Evolutionary conservation across 2,888 invertebrate genomes (phyloP).

Genomic region (Polyommatus icarus): DNA sequence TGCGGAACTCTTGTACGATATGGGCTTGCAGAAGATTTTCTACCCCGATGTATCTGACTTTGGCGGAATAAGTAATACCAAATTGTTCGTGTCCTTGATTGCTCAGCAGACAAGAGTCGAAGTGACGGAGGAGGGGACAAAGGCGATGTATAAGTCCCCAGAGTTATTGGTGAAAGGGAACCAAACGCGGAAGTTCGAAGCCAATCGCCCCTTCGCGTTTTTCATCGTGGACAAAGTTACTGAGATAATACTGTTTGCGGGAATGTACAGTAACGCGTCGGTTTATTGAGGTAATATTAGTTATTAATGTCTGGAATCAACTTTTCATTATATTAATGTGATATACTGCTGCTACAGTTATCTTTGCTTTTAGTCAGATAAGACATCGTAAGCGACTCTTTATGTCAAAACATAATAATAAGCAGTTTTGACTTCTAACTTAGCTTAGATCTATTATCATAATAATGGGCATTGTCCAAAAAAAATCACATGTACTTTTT

Average conservation of each 20-base stretch:
- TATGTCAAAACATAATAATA: not conserved
- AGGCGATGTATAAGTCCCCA: conserved; percentile 42
- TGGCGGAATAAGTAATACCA: conserved; percentile 53
- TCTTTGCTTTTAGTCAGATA: not conserved
- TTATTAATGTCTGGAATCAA: not conserved
- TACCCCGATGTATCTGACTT: conserved; percentile 54
- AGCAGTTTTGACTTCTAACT: not conserved
- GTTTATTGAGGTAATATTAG: conserved; percentile 42
- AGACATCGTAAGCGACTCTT: no score
- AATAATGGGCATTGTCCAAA: no score
- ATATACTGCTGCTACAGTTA: not conserved
- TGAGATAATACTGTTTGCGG: conserved; percentile 61
- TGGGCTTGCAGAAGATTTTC: conserved; percentile 63
- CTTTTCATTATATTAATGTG: not conserved
- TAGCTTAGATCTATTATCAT: not conserved
- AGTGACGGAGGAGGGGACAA: conserved; percentile 56
- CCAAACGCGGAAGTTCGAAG: conserved; percentile 48
- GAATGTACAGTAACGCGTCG: conserved; percentile 55
- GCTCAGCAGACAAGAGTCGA: conserved; percentile 56
- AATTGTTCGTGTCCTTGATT: conserved; percentile 56
- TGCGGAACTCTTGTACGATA: conserved; percentile 59
- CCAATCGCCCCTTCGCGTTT: conserved; percentile 58
- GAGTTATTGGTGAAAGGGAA: conserved; percentile 46
- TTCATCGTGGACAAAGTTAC: conserved; percentile 57
- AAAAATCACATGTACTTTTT: no score